Conservation (phyloP, 2,888 invertebrate genomes). For the Lamellibrachia columna region DNA sequence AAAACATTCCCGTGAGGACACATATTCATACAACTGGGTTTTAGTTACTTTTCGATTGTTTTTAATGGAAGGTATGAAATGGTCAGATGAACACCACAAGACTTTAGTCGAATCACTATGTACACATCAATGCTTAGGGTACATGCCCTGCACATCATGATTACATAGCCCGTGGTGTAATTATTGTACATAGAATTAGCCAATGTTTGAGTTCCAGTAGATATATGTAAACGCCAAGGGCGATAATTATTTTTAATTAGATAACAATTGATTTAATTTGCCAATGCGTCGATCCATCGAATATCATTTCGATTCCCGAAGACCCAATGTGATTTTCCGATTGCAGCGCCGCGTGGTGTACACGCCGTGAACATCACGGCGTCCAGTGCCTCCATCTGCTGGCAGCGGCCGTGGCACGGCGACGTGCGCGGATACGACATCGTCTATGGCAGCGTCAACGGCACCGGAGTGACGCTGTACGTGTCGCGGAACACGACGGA, state of each 20-base stretch:
- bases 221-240: too few species aligned
- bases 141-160: background rate
- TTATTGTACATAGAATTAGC: background rate
- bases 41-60: too few species aligned
- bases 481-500: constrained; percentile 2
- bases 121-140: too few species aligned
- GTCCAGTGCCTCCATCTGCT: background rate
- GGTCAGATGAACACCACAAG: background rate
- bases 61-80: background rate
- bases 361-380: background rate
- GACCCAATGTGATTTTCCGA: background rate
- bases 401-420: constrained; percentile 3
- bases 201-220: background rate
- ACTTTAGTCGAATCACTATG: background rate
- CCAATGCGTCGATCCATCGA: background rate
- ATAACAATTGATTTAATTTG: too few species aligned
- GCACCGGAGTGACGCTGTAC: background rate
- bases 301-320: background rate
- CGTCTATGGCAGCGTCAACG: background rate
- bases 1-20: background rate
- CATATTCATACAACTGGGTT: too few species aligned
- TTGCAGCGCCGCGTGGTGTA: background rate
- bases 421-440: background rate
- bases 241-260: too few species aligned
- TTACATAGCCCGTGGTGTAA: background rate